phyloP scores from a whole-genome alignment of 2,888 invertebrate species.

The Caenorhabditis afra region DNA sequence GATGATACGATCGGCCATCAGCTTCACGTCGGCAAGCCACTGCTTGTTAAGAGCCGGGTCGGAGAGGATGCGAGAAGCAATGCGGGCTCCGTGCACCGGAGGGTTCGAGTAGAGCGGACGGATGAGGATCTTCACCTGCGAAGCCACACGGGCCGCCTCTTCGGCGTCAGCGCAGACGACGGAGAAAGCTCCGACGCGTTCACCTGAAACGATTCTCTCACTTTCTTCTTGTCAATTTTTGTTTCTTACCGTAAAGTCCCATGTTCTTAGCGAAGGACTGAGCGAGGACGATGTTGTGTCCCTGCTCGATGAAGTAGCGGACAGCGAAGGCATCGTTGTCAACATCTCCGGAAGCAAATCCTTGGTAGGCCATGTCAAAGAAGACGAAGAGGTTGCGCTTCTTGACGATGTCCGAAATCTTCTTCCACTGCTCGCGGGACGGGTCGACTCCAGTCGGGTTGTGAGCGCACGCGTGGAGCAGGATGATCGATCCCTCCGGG shows the following conservation, averaged over 20 bases:
- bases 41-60: conserved; percentile 87
- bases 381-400: conserved; percentile 76
- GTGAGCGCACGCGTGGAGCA: conserved; percentile 96
- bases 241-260: conserved; percentile 90
- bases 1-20: conserved; percentile 98
- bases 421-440: conserved; percentile 89
- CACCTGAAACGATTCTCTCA: conserved; percentile 85
- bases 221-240: not conserved
- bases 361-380: conserved; percentile 82
- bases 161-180: conserved; percentile 88
- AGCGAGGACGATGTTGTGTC: conserved; percentile 92
- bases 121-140: conserved; percentile 80
- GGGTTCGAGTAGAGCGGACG: conserved; percentile 88
- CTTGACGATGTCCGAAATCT: conserved; percentile 90
- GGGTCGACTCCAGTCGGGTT: conserved; percentile 91
- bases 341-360: conserved; percentile 95
- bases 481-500: conserved; percentile 86
- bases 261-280: conserved; percentile 99
- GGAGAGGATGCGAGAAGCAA: conserved; percentile 90
- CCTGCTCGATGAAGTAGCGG: conserved; percentile 83
- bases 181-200: conserved; percentile 93
- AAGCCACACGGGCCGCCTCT: conserved; percentile 88
- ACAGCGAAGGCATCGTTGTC: conserved; percentile 94
- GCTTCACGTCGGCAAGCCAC: conserved; percentile 95
- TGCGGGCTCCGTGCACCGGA: conserved; percentile 93